Evolutionary conservation across 1,140 invertebrate species (phyloP).

Genomic region (Diachasma alloeum): DNA sequence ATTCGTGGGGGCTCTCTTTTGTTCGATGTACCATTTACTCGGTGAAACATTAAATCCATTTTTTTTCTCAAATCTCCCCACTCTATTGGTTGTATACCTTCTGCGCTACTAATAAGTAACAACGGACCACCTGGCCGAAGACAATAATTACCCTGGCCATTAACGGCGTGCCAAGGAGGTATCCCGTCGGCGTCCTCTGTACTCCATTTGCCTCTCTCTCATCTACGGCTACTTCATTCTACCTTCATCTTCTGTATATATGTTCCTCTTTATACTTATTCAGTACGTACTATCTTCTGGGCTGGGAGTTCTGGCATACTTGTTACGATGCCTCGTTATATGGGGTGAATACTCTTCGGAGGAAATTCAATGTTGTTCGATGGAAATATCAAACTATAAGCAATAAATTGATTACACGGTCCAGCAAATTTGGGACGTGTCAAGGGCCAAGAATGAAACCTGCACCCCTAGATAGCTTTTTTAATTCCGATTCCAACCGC

Average conservation of each 20-base stretch:
- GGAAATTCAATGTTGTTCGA: not conserved
- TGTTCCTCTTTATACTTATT: not conserved
- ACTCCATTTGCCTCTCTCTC: constrained; percentile 20
- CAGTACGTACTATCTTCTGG: not conserved
- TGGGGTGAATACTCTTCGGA: not conserved
- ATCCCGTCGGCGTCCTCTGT: constrained; percentile 35
- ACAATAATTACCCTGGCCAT: constrained; percentile 54
- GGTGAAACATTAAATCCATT: not conserved
- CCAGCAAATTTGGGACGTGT: too few relatives aligned
- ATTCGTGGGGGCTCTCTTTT: not conserved
- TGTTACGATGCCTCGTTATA: not conserved
- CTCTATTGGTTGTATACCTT: not conserved
- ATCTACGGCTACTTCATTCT: not conserved
- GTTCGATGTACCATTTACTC: not conserved
- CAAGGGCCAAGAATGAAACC: too few relatives aligned
- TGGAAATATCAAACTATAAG: not conserved
- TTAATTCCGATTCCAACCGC: too few relatives aligned
- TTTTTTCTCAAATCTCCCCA: not conserved
- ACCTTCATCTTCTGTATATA: not conserved
- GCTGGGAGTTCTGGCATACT: not conserved
- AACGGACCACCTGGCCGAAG: constrained; percentile 52
- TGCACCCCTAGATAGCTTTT: too few relatives aligned
- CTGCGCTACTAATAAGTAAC: constrained; percentile 47
- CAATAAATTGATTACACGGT: not conserved
- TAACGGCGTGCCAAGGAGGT: constrained; percentile 43